Percentiles rank a stretch among this genome's conserved stretches.
Evolutionary conservation across 2,888 invertebrate genomes (phyloP).

Genomic region (Cosmopolites sordidus): DNA sequence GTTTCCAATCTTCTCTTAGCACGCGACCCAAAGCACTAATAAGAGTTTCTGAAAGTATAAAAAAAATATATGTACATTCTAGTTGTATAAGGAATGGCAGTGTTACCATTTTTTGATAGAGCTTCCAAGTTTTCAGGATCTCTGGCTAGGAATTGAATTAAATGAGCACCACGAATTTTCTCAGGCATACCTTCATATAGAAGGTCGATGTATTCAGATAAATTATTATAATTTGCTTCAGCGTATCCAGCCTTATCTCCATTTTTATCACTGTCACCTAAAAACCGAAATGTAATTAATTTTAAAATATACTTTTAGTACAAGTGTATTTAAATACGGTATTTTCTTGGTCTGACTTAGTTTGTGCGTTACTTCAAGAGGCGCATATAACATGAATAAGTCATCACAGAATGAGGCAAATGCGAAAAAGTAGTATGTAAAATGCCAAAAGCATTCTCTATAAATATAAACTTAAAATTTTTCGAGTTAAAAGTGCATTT

Average conservation of each 20-base stretch:
- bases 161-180: constrained; percentile 86
- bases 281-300: not conserved
- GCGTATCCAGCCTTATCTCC: constrained; percentile 44
- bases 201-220: constrained; percentile 92
- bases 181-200: constrained; percentile 92
- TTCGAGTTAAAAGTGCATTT: no score
- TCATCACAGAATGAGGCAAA: no score
- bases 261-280: constrained; percentile 32
- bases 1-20: constrained; percentile 95
- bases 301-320: no score
- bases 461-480: no score
- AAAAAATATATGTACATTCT: not conserved
- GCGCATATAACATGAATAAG: no score
- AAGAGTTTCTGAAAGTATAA: constrained; percentile 71
- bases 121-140: constrained; percentile 93
- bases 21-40: constrained; percentile 94
- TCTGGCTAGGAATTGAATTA: constrained; percentile 86
- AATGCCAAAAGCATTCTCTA: no score
- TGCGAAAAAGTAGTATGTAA: no score
- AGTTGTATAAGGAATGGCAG: constrained; percentile 1
- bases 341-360: no score
- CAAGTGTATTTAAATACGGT: no score
- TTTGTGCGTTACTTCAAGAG: no score
- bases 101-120: constrained; percentile 83
- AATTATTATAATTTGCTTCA: constrained; percentile 71